Base-by-base conservation (phyloP, 2,113 vertebrate species). In the Fulica atra region DNA sequence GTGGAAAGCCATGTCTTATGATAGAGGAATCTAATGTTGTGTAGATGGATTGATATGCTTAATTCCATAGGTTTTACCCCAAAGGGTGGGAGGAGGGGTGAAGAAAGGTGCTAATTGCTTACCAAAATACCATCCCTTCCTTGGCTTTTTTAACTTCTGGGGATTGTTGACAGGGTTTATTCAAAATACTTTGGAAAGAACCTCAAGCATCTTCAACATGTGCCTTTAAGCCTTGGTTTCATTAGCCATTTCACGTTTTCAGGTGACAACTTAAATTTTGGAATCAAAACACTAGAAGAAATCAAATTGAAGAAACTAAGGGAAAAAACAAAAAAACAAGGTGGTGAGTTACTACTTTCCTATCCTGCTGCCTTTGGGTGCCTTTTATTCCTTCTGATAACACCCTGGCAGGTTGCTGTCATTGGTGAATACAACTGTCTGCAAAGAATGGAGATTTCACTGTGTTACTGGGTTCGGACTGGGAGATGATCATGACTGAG, bases 201-300 rank as follows among this genome's bases (percentile, higher is more conserved):
- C 36, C 21, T 21, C 26, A 33, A 51, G 48, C 53, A 23, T 63
- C 59, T 46, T 70, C 63, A 65, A 4, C 13, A 2, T 10, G 11
- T 54, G 24, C 26, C 35, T 60, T 59, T 17, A 15, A 46, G 36
- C 21, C 23, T 66, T 25, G 16, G 1, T 20, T 68, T 60, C 69
- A 54, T 86, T 69, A 50, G 26, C 9, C 21, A 0, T 66, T 94
- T 65, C 86, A 5, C 36, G 48, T 95, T 94, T 86, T 54, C 93
- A 99, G 99, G 97, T 73, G 98, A 98, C 82, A 95, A 91, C 11
- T 98, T 99, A 81, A 98, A 99, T 96, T 99, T 99, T 42, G 98
- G 99, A 76, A 98, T 99, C 82, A 99, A 99, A 98, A 99, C 99
- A 24, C 93, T 99, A 70, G 99, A 99, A 93, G 99, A 99, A 97